A percentile compares a stretch with the other conserved stretches of the same genome.
Conservation (phyloP, 2,797 vertebrate genomes). For the Synanceia verrucosa region DNA sequence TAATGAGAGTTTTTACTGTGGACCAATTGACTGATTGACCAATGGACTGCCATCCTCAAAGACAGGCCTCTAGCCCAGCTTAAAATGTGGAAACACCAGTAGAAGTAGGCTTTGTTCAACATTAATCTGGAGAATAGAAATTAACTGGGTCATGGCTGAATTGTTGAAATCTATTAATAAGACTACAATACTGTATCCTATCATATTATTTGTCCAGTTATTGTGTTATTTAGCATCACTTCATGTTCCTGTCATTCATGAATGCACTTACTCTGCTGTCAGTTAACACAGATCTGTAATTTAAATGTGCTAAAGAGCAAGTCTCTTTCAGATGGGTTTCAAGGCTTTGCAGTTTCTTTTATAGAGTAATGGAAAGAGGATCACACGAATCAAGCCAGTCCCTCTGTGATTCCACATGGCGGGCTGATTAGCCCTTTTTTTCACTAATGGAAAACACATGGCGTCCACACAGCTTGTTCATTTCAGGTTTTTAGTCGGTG, state of each 20-base stretch:
- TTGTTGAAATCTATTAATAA: constrained; percentile 1
- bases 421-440: constrained; percentile 67
- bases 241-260: background rate
- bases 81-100: background rate
- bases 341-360: constrained; percentile 61
- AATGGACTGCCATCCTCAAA: background rate
- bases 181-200: background rate
- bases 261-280: constrained; percentile 11
- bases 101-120: background rate
- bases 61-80: background rate
- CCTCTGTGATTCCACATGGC: constrained; percentile 73
- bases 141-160: constrained; percentile 2
- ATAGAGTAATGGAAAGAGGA: constrained; percentile 75
- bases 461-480: constrained; percentile 60
- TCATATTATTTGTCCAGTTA: background rate
- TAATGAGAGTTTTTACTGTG: background rate
- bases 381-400: constrained; percentile 62
- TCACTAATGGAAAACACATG: constrained; percentile 78
- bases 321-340: constrained; percentile 36
- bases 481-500: constrained; percentile 62
- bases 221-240: background rate
- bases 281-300: constrained; percentile 34
- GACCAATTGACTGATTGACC: background rate
- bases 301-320: constrained; percentile 30
- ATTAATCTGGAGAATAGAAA: constrained; percentile 2